A percentile compares a stretch with the other conserved stretches of the same genome.
These are phyloP conservation scores for Ptycholaimellus sp. DNA, from an alignment of 2,888 invertebrate species.

Conservation along the genomic window DNA sequence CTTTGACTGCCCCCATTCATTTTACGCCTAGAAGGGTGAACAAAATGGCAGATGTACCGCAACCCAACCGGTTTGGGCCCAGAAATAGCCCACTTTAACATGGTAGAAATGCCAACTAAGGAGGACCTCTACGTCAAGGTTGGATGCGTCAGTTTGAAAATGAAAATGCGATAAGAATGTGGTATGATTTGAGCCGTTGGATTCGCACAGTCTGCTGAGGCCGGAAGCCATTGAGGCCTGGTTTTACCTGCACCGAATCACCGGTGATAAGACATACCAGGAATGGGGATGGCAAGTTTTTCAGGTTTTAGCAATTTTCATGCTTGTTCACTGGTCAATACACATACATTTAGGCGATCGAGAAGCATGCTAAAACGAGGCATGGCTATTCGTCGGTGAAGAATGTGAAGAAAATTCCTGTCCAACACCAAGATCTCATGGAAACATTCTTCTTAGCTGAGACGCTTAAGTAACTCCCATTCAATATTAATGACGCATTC, in stretches of 20 bases:
- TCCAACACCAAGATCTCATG: conserved; percentile 51
- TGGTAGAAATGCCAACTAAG: too few relatives aligned
- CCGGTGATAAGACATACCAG: too few relatives aligned
- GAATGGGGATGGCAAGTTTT: too few relatives aligned
- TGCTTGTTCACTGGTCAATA: too few relatives aligned
- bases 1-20: too few relatives aligned
- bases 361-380: conserved; percentile 1
- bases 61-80: conserved; percentile 83
- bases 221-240: conserved; percentile 84
- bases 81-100: conserved; percentile 82
- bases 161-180: conserved; percentile 4
- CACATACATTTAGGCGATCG: background rate
- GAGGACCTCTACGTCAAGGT: conserved; percentile 33
- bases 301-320: too few relatives aligned
- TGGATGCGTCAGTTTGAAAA: too few relatives aligned
- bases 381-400: conserved; percentile 70
- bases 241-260: conserved; percentile 75
- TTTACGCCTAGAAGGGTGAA: too few relatives aligned
- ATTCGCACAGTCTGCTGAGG: conserved; percentile 68
- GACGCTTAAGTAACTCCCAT: conserved; percentile 86
- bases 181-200: conserved; percentile 35
- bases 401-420: conserved; percentile 49
- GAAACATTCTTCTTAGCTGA: conserved; percentile 95
- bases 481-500: too few relatives aligned
- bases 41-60: conserved; percentile 74